A percentile compares a stretch with the other conserved stretches of the same genome.
These are phyloP conservation scores for Pachypsylla venusta DNA, from an alignment of 1,140 invertebrate species.

Conservation along the genomic window DNA sequence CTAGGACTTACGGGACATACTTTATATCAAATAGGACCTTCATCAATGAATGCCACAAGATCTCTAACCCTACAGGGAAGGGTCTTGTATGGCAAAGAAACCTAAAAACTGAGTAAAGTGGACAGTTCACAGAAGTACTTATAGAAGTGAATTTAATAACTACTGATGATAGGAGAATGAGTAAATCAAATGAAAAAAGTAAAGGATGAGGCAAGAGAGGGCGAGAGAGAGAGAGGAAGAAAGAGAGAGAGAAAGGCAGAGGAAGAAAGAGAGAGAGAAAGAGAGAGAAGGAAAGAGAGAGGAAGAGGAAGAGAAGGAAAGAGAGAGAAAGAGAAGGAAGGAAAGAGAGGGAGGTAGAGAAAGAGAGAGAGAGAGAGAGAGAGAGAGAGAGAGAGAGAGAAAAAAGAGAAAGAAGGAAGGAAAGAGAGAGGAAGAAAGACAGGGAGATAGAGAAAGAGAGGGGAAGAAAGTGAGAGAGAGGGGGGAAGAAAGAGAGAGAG, in stretches of 20 bases:
- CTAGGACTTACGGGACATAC: too few species aligned
- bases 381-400: background rate
- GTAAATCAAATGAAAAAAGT: background rate
- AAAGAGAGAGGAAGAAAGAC: background rate
- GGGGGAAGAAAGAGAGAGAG: background rate
- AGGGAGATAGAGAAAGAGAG: background rate
- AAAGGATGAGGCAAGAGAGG: background rate
- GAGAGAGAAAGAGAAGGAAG: background rate
- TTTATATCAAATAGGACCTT: too few species aligned
- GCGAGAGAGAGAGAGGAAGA: constrained; percentile 16
- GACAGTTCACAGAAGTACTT: too few species aligned
- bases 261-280: constrained; percentile 30
- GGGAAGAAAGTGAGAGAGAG: background rate
- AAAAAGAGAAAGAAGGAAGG: background rate
- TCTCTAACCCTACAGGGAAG: too few species aligned
- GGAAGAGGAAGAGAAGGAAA: background rate
- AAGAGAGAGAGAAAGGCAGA: background rate
- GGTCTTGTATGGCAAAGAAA: too few species aligned
- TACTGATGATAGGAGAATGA: too few species aligned
- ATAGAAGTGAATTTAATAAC: too few species aligned
- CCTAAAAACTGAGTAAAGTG: too few species aligned
- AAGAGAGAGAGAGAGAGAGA: background rate
- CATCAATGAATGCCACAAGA: too few species aligned
- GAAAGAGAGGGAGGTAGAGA: background rate
- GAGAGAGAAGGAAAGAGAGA: background rate